Conservation (phyloP, 2,888 invertebrate species). For the Athalia rosae region DNA sequence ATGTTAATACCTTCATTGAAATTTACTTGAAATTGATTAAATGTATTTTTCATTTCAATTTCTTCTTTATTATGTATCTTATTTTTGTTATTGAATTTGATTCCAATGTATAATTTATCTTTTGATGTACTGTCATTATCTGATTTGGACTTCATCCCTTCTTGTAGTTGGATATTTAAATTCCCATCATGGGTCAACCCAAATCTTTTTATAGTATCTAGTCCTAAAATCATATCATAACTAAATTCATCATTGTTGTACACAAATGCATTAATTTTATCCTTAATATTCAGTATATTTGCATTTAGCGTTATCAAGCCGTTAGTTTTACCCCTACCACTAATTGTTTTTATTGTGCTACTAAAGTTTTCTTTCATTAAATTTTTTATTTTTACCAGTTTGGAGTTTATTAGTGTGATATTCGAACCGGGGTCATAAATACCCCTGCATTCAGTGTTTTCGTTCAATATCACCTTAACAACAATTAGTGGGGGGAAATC, state of each 20-base stretch:
- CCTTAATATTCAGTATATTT: conserved; percentile 48
- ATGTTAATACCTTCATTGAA: conserved; percentile 22
- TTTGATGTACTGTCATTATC: conserved; percentile 13
- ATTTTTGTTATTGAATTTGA: conserved; percentile 12
- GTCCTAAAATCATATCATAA: conserved; percentile 50
- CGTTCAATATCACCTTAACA: conserved; percentile 47
- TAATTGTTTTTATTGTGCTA: conserved; percentile 49
- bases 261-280: conserved; percentile 46
- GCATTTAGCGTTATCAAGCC: conserved; percentile 49
- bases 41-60: conserved; percentile 11
- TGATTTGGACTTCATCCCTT: conserved; percentile 44
- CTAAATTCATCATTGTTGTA: conserved; percentile 46
- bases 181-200: conserved; percentile 51
- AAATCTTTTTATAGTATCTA: conserved; percentile 53
- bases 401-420: conserved; percentile 52
- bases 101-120: conserved; percentile 3
- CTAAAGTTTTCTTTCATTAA: conserved; percentile 47
- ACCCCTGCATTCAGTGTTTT: conserved; percentile 47
- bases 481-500: conserved; percentile 49
- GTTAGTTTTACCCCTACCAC: conserved; percentile 50
- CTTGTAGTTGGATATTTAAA: conserved; percentile 49
- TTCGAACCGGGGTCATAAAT: conserved; percentile 54
- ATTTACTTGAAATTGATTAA: conserved; percentile 15
- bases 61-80: conserved; percentile 8
- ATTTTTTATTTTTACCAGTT: conserved; percentile 51